Percentiles rank a stretch among this genome's conserved stretches.
Evolutionary conservation across 2,888 invertebrate genomes (phyloP).

Genomic region (Amblyteles armatorius): DNA sequence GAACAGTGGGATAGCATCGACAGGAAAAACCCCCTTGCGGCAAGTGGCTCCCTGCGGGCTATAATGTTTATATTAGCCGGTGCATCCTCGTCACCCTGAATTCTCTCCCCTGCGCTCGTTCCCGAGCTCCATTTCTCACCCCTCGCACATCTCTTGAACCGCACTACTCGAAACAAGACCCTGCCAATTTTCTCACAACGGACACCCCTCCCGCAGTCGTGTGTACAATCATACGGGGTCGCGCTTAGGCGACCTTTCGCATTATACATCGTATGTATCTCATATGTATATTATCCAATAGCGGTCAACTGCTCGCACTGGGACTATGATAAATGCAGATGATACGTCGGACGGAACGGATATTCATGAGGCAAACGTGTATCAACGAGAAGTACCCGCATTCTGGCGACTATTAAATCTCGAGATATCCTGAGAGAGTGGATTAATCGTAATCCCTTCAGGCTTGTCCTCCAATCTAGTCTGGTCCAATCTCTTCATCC

Average conservation of each 20-base stretch:
- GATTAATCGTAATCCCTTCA: not conserved
- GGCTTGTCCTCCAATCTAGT: not conserved
- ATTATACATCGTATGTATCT: conserved; percentile 61
- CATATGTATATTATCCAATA: conserved; percentile 53
- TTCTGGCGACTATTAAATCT: conserved; percentile 13
- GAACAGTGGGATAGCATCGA: conserved; percentile 54
- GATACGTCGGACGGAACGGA: not conserved
- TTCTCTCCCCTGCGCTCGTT: conserved; percentile 62
- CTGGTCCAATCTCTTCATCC: not conserved
- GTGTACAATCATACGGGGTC: conserved; percentile 80
- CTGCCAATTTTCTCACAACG: conserved; percentile 78
- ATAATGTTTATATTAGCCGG: conserved; percentile 83
- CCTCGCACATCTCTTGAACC: conserved; percentile 29
- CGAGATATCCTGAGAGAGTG: not conserved
- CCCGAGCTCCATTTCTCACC: conserved; percentile 61
- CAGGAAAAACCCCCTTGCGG: conserved; percentile 73
- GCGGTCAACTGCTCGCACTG: conserved; percentile 37
- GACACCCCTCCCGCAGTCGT: conserved; percentile 37
- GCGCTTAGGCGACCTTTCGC: conserved; percentile 73
- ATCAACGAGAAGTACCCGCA: conserved; percentile 26
- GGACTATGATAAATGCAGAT: conserved; percentile 31
- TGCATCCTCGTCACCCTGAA: conserved; percentile 69
- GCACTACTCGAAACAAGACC: conserved; percentile 70
- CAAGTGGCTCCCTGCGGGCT: conserved; percentile 75
- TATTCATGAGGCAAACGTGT: not conserved